These are phyloP conservation scores for Papilio machaon DNA, from an alignment of 1,140 invertebrate species.

Conservation along the genomic window DNA sequence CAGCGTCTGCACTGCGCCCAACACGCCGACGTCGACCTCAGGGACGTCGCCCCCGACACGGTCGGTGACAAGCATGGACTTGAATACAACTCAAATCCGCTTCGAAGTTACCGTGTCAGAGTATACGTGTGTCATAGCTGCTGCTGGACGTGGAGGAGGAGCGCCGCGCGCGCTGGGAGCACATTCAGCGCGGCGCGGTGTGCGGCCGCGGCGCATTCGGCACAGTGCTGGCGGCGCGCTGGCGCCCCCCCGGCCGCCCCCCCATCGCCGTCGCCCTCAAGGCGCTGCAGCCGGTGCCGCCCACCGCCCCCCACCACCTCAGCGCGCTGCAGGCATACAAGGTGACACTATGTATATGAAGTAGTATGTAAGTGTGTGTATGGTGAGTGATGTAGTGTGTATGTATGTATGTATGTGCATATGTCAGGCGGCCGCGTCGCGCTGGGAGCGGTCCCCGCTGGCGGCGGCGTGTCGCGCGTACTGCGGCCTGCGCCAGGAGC, in stretches of 20 bases:
- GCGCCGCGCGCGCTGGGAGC: slow-evolving; percentile 90
- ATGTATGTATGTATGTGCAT: too few relatives aligned
- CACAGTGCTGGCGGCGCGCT: slow-evolving; percentile 95
- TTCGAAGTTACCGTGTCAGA: too few relatives aligned
- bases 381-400: too few relatives aligned
- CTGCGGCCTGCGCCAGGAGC: slow-evolving; percentile 96
- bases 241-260: slow-evolving; percentile 82
- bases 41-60: slow-evolving; percentile 88
- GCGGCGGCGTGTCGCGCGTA: slow-evolving; percentile 97
- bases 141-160: slow-evolving; percentile 94
- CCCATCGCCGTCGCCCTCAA: slow-evolving; percentile 94
- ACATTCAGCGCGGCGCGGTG: slow-evolving; percentile 89
- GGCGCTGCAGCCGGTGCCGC: slow-evolving; percentile 96
- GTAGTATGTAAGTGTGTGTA: too few relatives aligned
- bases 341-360: slow-evolving; percentile 72
- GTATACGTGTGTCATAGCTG: slow-evolving; percentile 79
- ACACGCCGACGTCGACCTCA: slow-evolving; percentile 88
- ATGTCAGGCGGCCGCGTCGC: slow-evolving; percentile 88
- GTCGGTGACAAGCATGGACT: slow-evolving; percentile 42
- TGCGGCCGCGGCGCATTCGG: slow-evolving; percentile 98
- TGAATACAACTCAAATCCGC: not conserved
- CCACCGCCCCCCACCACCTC: slow-evolving; percentile 88
- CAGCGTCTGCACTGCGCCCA: slow-evolving; percentile 85
- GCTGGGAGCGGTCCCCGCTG: slow-evolving; percentile 95
- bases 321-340: slow-evolving; percentile 91